Evolutionary conservation across 2,113 vertebrate genomes (phyloP).

Genomic region (Megaptera novaeangliae): DNA sequence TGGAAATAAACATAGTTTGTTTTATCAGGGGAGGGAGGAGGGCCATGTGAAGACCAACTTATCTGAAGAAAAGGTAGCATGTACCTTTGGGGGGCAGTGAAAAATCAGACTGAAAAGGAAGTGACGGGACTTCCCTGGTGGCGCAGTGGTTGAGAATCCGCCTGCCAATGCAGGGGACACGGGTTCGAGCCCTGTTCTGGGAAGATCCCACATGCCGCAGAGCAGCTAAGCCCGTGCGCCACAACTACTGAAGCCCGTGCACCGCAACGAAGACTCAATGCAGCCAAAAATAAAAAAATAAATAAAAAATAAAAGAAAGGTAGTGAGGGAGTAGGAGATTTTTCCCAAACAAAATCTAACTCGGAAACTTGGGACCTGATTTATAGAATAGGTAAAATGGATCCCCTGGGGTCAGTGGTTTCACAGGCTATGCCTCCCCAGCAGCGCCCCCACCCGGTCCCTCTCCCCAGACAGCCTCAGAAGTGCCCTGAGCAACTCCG

Average conservation of each 20-base stretch:
- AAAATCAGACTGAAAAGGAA: background rate
- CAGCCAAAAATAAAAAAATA: too few relatives aligned
- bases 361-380: background rate
- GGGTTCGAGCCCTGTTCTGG: too few relatives aligned
- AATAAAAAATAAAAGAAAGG: background rate
- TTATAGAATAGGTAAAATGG: background rate
- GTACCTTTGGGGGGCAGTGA: background rate
- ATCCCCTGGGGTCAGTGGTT: background rate
- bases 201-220: too few relatives aligned
- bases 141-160: too few relatives aligned
- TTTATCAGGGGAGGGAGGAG: background rate
- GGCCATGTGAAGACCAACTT: background rate
- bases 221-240: too few relatives aligned
- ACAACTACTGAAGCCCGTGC: too few relatives aligned
- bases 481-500: background rate
- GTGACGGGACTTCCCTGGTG: too few relatives aligned
- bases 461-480: background rate
- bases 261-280: too few relatives aligned
- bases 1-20: background rate
- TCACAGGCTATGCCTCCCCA: fast-evolving
- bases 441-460: fast-evolving
- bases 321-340: background rate
- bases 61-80: background rate
- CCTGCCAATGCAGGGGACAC: too few relatives aligned
- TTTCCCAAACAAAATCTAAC: background rate